Evolutionary conservation across 2,113 vertebrate species (phyloP), one percentile per base, ranked within the genome.

Genomic region (Salvelinus fontinalis): DNA sequence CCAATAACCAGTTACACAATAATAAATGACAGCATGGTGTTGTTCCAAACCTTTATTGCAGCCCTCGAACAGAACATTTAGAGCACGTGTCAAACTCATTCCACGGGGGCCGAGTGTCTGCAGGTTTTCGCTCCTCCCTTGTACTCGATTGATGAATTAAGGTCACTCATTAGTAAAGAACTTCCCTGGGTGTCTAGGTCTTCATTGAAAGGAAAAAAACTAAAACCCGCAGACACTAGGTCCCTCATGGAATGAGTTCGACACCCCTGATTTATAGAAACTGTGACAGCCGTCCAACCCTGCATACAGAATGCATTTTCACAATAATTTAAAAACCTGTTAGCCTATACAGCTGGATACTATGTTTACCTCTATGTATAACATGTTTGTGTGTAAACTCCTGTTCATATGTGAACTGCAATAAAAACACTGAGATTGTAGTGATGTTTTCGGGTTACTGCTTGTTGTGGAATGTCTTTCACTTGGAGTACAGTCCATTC

Each of bases 21-120:
- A 18, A 54, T 54, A 54, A 18, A 54, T 1, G 1, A 54, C 16
- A 54, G 1, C 51, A 54, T 16, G 13, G 16, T 81, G 78, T 91
- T 87, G 81, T 93, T 76, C 89, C 90, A 93, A 92, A 91, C 71
- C 76, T 90, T 93, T 93, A 93, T 93, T 94, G 80, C 79, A 89
- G 88, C 85, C 83, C 73, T 85, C 78, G 75, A 89, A 89, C 79
- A 89, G 83, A 87, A 88, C 78, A 80, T 86, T 79, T 86, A 44
- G 9, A 44, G 9, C 39, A 44, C 39, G 39, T 44, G 39, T 44
- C 39, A 11, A 44, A 44, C 39, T 11, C 39, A 44, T 44, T 44
- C 39, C 39, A 44, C 39, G 8, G 39, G 11, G 39, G 39, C 39
- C 2, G 39, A 11, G 39, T 44, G 39, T 44, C 9, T 44, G 9